Percentiles rank a stretch among this genome's conserved stretches.
Evolutionary conservation across 2,113 vertebrate genomes (phyloP).

Genomic region (Pseudopodoces humilis): DNA sequence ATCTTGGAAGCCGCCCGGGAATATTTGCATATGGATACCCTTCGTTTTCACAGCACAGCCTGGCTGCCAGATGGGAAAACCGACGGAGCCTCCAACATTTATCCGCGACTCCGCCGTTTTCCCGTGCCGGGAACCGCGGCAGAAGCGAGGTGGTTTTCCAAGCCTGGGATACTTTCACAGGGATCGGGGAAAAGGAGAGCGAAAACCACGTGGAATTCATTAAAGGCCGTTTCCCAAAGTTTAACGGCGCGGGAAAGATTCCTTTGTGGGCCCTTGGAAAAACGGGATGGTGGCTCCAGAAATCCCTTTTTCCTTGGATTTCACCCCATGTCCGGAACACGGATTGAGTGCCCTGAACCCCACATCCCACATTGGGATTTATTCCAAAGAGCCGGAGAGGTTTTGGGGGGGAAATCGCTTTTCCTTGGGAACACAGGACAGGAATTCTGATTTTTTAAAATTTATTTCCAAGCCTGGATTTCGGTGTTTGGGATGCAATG

Average conservation of each 20-base stretch:
- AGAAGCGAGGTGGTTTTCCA: constrained; percentile 72
- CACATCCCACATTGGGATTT: fast-evolving
- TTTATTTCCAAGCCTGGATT: too few relatives aligned
- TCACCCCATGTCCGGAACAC: fast-evolving
- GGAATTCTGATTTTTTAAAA: fast-evolving
- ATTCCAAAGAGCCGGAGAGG: not conserved
- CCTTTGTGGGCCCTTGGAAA: constrained; percentile 56
- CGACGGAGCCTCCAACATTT: constrained; percentile 64
- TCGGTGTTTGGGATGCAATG: not conserved
- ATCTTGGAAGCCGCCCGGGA: constrained; percentile 49
- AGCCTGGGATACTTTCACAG: constrained; percentile 65
- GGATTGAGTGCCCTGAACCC: not conserved
- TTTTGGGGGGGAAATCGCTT: fast-evolving
- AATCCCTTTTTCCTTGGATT: not conserved
- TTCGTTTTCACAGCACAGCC: constrained; percentile 73
- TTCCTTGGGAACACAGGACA: fast-evolving
- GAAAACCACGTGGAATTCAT: constrained; percentile 71
- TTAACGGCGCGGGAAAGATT: constrained; percentile 62
- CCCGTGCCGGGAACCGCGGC: constrained; percentile 33
- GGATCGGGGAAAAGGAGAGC: not conserved
- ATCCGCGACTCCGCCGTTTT: constrained; percentile 18
- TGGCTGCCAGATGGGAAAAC: constrained; percentile 76
- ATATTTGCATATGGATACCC: constrained; percentile 65
- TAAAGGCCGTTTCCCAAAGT: constrained; percentile 63
- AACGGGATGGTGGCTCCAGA: not conserved